phyloP scores from a whole-genome alignment of 2,888 invertebrate genomes.

The Ectropis crepuscularia region DNA sequence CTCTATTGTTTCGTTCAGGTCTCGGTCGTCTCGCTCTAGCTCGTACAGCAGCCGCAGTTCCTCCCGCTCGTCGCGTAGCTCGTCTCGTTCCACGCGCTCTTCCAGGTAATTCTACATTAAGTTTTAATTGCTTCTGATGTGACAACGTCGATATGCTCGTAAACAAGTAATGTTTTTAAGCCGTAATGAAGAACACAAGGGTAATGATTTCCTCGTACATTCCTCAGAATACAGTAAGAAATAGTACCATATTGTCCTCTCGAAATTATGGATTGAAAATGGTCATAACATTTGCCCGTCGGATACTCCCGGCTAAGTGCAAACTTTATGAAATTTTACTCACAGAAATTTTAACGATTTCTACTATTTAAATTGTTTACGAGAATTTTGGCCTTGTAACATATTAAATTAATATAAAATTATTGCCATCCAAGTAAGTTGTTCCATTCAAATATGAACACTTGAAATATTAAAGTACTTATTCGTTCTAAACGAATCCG shows the following conservation, averaged over 20 bases:
- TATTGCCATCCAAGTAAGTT: slow-evolving; percentile 13
- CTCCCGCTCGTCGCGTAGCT: slow-evolving; percentile 68
- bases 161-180: not conserved
- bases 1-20: slow-evolving; percentile 48
- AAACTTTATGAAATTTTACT: not conserved
- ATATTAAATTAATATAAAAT: too few relatives aligned
- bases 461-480: too few relatives aligned
- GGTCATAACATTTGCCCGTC: too few relatives aligned
- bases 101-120: slow-evolving; percentile 61
- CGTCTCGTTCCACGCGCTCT: slow-evolving; percentile 81
- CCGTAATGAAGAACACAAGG: too few relatives aligned
- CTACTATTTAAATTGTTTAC: not conserved
- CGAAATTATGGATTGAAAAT: too few relatives aligned
- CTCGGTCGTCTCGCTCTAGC: slow-evolving; percentile 75
- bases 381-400: slow-evolving; percentile 10
- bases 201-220: too few relatives aligned
- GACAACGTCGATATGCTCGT: slow-evolving; percentile 9
- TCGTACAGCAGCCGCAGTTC: slow-evolving; percentile 85
- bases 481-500: too few relatives aligned
- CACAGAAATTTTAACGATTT: too few relatives aligned
- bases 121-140: not conserved
- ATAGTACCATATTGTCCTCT: too few relatives aligned
- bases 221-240: too few relatives aligned
- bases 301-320: too few relatives aligned
- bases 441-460: slow-evolving; percentile 4